Percentiles rank a stretch among this genome's conserved stretches.
Conservation (phyloP, 2,113 vertebrate genomes). For the Caranx ignobilis region DNA sequence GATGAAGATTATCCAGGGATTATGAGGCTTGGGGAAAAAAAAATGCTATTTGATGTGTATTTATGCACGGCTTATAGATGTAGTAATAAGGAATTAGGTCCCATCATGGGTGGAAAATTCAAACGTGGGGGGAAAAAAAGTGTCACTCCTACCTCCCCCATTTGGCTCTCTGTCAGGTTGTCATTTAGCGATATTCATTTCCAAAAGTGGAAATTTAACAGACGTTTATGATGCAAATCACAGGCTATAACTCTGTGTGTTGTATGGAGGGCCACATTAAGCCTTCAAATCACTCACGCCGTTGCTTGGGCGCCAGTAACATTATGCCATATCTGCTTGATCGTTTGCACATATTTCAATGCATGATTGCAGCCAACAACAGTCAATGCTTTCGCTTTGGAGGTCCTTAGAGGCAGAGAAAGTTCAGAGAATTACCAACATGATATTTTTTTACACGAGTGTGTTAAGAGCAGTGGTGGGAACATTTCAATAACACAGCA, state of each 20-base stretch:
- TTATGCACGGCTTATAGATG: slow-evolving; percentile 80
- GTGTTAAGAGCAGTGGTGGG: slow-evolving; percentile 59
- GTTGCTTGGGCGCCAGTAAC: slow-evolving; percentile 59
- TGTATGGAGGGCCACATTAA: slow-evolving; percentile 75
- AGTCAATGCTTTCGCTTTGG: slow-evolving; percentile 60
- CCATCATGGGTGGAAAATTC: slow-evolving; percentile 68
- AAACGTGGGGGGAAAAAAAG: slow-evolving; percentile 47
- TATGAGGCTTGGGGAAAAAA: slow-evolving; percentile 65
- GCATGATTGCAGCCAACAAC: slow-evolving; percentile 65
- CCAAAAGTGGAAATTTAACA: slow-evolving; percentile 81
- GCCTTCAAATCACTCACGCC: slow-evolving; percentile 77
- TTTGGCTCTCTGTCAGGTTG: slow-evolving; percentile 68
- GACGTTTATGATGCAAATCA: slow-evolving; percentile 84
- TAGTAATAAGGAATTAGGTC: slow-evolving; percentile 79
- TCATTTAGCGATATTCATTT: slow-evolving; percentile 81
- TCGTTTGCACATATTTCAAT: slow-evolving; percentile 69
- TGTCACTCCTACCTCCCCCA: slow-evolving; percentile 50
- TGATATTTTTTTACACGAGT: slow-evolving; percentile 40
- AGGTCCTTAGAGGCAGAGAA: slow-evolving; percentile 51
- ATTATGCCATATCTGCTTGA: slow-evolving; percentile 64
- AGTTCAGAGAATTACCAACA: slow-evolving; percentile 67
- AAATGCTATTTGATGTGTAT: slow-evolving; percentile 76
- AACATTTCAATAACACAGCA: slow-evolving; percentile 71
- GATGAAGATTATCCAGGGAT: slow-evolving; percentile 84
- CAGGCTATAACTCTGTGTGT: slow-evolving; percentile 73